Evolutionary conservation across 2,888 invertebrate genomes (phyloP), one percentile per base, ranked within the genome.

Genomic region (Cryptus armator): DNA sequence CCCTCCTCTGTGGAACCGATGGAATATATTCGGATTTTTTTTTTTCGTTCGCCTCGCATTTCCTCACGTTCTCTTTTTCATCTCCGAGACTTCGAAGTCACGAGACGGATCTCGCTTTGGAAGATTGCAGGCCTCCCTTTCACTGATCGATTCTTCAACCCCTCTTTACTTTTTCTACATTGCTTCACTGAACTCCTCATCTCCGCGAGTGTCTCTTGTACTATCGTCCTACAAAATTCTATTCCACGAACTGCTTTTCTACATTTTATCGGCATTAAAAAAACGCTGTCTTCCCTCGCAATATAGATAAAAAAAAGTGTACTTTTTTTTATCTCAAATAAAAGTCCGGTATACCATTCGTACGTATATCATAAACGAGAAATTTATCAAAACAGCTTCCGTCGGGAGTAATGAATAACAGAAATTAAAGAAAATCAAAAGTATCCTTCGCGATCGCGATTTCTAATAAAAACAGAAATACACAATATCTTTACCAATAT

Each of bases 11-110:
- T 32, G 29, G 29, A 48, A 10, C 12, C 32, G 3, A 16, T 12
- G 16, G 48, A 75, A 48, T 75, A 64, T 51, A 62, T 75, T 75
- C 32, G n/a, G 14, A 62, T 62, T 62, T 62, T 62, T 29, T 32
- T 9, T 0, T 24, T 59, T 59, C 48, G 16, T 74, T 16, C 3
- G 10, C 6, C 24, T 12, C 9, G 24, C 46, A 10, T 56, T 59
- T 24, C 46, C 14, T 59, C 32, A 4, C 51, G 44, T 59, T 59
- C n/a, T 66, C 6, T 37, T 12, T 67, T 43, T 6, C n/a, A 37
- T 66, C 12, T 46, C 29, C 14, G 46, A 6, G 56, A 71, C 43
- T 16, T 59, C n/a, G 7, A 3, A 72, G 46, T 14, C 24, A n/a
- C 46, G 72, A 44, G 59, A 62, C 72, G 44, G 53, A 24, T 46